Evolutionary conservation across 2,797 vertebrate species (phyloP), one percentile per base, ranked within the genome.

Genomic region (Phataginus tetradactyla): DNA sequence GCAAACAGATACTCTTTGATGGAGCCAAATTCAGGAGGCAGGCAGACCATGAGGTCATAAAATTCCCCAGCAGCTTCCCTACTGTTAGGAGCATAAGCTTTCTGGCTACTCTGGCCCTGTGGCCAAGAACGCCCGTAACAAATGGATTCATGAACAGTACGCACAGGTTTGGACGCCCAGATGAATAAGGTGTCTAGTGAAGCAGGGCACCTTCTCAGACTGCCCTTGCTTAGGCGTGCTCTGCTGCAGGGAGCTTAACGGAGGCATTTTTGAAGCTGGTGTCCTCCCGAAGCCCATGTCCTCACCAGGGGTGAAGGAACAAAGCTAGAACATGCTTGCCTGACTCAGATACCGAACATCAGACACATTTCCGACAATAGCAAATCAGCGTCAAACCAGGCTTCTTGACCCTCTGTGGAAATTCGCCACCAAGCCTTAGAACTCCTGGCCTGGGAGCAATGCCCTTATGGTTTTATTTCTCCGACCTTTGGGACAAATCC

Each of bases 271-370:
- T 77, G 77, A 80, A 49, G 49, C 32, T 34, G 25, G 12, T 39
- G 37, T 27, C 34, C 42, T 25, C 11, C 15, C 10, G n/a, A 37
- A 34, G 49, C 7, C 51, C 27, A 10, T 8, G 29, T 59, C 49
- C 29, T 86, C 81, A 49, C 1, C 0, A 1, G 23, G 23, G 21
- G 2, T 45, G 39, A 51, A 37, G 21, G 11, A 71, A 75, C 23
- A 79, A 37, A 69, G 15, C 29, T 59, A 71, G 51, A 39, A 8
- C 4, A 13, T 49, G 29, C 20, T 55, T 0, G 0, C 7, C 25
- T 61, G 39, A 12, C 18, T 42, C 0, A 0, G 68, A 37, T 3
- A 9, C 61, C 57, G 25, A 17, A 1, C 3, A 0, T 1, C 11
- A 1, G 42, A 68, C 57, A 49, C 13, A 32, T 29, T 29, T 77